These are phyloP conservation scores for Gila robusta DNA, from an alignment of 2,797 vertebrate genomes.

Conservation along the genomic window DNA sequence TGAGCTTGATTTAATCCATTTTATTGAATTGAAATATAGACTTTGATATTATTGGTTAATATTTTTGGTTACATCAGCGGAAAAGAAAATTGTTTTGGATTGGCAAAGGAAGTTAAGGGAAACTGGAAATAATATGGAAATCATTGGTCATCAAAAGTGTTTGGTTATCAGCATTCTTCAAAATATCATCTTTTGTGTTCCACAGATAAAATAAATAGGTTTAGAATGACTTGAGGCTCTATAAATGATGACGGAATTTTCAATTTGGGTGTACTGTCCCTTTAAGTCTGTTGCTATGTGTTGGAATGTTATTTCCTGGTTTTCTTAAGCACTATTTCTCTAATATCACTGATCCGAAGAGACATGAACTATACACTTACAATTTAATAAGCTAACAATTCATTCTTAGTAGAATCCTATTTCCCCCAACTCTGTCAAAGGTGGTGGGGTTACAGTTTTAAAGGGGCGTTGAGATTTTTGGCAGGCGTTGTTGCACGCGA, in stretches of 20 bases:
- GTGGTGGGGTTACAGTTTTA: conserved; percentile 1
- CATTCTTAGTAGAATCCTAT: background rate
- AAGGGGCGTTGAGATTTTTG: conserved; percentile 23
- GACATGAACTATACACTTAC: background rate
- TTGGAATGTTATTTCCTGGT: conserved; percentile 17
- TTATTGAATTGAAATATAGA: background rate
- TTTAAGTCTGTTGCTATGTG: background rate
- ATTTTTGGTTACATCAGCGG: background rate
- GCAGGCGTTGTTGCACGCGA: conserved; percentile 37
- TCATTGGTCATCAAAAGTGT: background rate
- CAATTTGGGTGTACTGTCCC: background rate
- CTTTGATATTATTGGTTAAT: background rate
- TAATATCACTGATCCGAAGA: conserved; percentile 10
- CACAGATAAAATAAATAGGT: background rate
- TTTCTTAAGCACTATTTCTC: background rate
- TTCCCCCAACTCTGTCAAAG: background rate
- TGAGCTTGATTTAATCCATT: background rate
- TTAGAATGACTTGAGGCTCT: background rate
- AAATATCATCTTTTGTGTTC: background rate
- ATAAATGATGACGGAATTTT: background rate
- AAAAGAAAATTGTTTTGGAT: background rate
- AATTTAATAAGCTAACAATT: conserved; percentile 20
- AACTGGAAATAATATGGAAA: background rate
- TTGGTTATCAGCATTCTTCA: background rate
- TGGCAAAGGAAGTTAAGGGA: background rate